phyloP scores from a whole-genome alignment of 2,888 invertebrate genomes.

The Heliconius charithonia region DNA sequence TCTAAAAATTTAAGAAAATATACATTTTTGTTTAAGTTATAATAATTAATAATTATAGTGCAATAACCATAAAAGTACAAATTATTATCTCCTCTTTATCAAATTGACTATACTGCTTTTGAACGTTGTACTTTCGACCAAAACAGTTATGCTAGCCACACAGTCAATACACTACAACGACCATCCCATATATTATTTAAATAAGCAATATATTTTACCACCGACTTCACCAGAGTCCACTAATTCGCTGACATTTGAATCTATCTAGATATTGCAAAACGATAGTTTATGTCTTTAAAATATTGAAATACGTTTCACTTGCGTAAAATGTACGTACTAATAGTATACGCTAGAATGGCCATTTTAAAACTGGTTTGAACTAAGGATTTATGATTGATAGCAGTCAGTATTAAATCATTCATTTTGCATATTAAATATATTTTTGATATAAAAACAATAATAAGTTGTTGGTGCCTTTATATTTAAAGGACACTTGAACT shows the following conservation, averaged over 20 bases:
- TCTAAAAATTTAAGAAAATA: too few species aligned
- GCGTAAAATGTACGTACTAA: conserved; percentile 6
- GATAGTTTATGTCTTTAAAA: conserved; percentile 43
- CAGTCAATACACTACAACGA: neutral
- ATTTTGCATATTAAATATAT: neutral
- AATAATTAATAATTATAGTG: too few species aligned
- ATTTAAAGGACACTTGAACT: neutral
- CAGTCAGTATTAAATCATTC: neutral
- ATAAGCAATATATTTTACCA: conserved; percentile 14
- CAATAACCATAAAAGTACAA: too few species aligned
- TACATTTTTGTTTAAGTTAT: too few species aligned
- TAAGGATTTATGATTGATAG: conserved; percentile 3
- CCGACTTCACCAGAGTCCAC: conserved; percentile 26
- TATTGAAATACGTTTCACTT: conserved; percentile 26
- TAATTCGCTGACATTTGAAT: conserved; percentile 47
- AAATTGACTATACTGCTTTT: too few species aligned
- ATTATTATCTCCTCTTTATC: too few species aligned
- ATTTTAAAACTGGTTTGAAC: neutral
- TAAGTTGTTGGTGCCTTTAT: neutral
- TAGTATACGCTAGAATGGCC: neutral
- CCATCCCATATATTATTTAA: conserved; percentile 5
- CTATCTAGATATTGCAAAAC: conserved; percentile 45
- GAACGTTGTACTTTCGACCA: neutral
- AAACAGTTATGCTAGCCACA: neutral
- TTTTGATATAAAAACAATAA: neutral